Conservation (phyloP, 2,888 invertebrate genomes). For the Xanthorhoe designata region DNA sequence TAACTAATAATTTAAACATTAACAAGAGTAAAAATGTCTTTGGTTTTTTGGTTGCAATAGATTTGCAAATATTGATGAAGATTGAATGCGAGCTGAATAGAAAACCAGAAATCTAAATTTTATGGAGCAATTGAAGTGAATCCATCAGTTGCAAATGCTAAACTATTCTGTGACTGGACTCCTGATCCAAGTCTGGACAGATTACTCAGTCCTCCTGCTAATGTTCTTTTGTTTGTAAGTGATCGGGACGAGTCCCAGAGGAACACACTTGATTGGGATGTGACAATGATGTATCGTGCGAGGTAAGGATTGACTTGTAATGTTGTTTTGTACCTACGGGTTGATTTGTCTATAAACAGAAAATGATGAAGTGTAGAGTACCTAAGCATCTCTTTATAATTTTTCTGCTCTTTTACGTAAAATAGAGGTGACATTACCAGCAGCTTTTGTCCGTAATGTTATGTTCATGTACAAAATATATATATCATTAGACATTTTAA, state of each 20-base stretch:
- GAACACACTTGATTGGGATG: conserved; percentile 47
- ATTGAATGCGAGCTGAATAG: too few relatives aligned
- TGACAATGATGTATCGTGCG: conserved; percentile 55
- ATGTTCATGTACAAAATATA: too few relatives aligned
- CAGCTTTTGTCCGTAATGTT: too few relatives aligned
- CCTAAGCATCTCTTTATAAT: too few relatives aligned
- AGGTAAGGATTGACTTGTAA: conserved; percentile 27
- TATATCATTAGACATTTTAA: too few relatives aligned
- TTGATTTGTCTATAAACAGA: background rate
- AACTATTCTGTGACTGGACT: conserved; percentile 18
- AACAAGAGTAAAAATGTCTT: too few relatives aligned
- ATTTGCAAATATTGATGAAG: too few relatives aligned
- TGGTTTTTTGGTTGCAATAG: too few relatives aligned
- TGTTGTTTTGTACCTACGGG: conserved; percentile 15
- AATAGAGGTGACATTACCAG: too few relatives aligned
- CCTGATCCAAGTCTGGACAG: conserved; percentile 37
- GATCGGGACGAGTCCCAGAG: conserved; percentile 49
- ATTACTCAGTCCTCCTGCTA: conserved; percentile 47
- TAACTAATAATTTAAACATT: too few relatives aligned
- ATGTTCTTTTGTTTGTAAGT: conserved; percentile 53
- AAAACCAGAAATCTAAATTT: background rate
- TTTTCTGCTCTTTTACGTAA: too few relatives aligned
- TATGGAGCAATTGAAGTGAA: background rate
- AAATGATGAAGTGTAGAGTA: background rate
- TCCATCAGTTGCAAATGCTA: background rate